phyloP scores from a whole-genome alignment of 2,797 vertebrate genomes.

The Xenopus petersii region DNA sequence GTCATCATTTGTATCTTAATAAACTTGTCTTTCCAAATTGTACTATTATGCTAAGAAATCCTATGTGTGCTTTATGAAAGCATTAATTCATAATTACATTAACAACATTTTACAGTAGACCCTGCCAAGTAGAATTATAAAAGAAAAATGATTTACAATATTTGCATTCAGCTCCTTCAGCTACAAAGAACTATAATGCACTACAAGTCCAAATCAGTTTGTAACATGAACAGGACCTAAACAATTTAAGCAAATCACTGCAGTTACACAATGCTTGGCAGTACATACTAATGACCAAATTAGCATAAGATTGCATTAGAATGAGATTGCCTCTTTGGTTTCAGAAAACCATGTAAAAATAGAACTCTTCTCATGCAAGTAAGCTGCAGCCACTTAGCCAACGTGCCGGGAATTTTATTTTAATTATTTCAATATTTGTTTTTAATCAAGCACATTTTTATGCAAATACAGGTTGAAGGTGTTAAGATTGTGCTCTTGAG shows the following conservation, averaged over 20 bases:
- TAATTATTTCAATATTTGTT: slow-evolving; percentile 45
- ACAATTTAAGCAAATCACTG: slow-evolving; percentile 37
- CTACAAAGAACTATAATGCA: slow-evolving; percentile 14
- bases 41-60: no score
- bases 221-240: slow-evolving; percentile 38
- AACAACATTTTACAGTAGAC: no score
- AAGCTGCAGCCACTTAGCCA: slow-evolving; percentile 34
- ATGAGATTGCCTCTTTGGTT: slow-evolving; percentile 37
- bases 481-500: not conserved
- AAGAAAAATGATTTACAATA: slow-evolving; percentile 11
- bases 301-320: slow-evolving; percentile 14
- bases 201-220: slow-evolving; percentile 32
- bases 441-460: slow-evolving; percentile 38
- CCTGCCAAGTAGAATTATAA: not conserved
- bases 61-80: no score
- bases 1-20: no score
- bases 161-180: slow-evolving; percentile 15
- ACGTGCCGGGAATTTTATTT: slow-evolving; percentile 29
- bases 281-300: slow-evolving; percentile 43
- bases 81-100: no score
- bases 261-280: slow-evolving; percentile 41
- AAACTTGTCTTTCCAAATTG: no score
- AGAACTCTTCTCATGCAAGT: slow-evolving; percentile 12
- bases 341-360: slow-evolving; percentile 31
- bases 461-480: slow-evolving; percentile 33